Percentiles rank a stretch among this genome's conserved stretches.
phyloP scores from a whole-genome alignment of 2,888 invertebrate species.

The Synergus laeviventris region DNA sequence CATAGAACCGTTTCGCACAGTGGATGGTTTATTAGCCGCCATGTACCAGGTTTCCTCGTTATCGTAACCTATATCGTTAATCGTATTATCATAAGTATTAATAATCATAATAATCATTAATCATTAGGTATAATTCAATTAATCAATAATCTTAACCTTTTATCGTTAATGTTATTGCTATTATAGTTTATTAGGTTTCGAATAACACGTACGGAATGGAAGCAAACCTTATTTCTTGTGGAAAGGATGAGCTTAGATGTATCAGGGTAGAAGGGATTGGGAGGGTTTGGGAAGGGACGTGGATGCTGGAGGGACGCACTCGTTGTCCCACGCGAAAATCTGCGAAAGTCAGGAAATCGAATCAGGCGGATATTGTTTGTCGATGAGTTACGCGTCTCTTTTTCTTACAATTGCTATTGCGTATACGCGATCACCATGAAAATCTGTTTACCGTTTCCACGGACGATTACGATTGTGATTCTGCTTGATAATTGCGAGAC shows the following conservation, averaged over 20 bases:
- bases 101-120: conserved; percentile 63
- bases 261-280: conserved; percentile 56
- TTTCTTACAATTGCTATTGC: conserved; percentile 44
- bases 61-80: conserved; percentile 68
- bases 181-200: conserved; percentile 73
- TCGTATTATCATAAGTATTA: conserved; percentile 61
- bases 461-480: conserved; percentile 34
- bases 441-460: conserved; percentile 35
- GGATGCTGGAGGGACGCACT: conserved; percentile 65
- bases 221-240: conserved; percentile 70
- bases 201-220: conserved; percentile 73
- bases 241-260: conserved; percentile 47
- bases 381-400: conserved; percentile 52
- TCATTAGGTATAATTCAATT: conserved; percentile 71
- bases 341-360: conserved; percentile 71
- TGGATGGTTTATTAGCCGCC: conserved; percentile 73
- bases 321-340: conserved; percentile 72
- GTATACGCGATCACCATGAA: conserved; percentile 7
- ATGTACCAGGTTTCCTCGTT: conserved; percentile 71
- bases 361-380: conserved; percentile 54
- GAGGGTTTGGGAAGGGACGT: conserved; percentile 57
- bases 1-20: conserved; percentile 69
- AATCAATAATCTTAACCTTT: conserved; percentile 72
- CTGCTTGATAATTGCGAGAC: conserved; percentile 42
- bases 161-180: conserved; percentile 73